Percentiles rank a stretch among this genome's conserved stretches.
Evolutionary conservation across 2,888 invertebrate genomes (phyloP).

Genomic region (Phyllotreta cruciferae): DNA sequence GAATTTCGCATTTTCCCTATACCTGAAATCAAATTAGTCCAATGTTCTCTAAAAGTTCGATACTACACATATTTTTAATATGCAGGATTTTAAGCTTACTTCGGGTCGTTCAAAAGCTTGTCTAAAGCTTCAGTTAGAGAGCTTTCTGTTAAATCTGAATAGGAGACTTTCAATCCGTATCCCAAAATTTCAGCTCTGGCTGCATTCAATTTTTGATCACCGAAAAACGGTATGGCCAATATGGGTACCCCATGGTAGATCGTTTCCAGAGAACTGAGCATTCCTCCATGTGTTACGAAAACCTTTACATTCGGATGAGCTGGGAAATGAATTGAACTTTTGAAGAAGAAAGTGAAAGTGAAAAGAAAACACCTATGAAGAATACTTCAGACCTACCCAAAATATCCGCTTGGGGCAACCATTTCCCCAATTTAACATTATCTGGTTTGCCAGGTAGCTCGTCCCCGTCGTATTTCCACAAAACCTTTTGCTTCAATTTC

Average conservation of each 20-base stretch:
- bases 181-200: slow-evolving; percentile 58
- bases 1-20: slow-evolving; percentile 38
- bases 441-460: slow-evolving; percentile 65
- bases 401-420: slow-evolving; percentile 81
- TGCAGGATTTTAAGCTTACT: slow-evolving; percentile 6
- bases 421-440: slow-evolving; percentile 69
- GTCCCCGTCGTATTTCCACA: slow-evolving; percentile 81
- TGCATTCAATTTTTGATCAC: slow-evolving; percentile 63
- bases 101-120: slow-evolving; percentile 58
- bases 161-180: slow-evolving; percentile 57
- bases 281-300: slow-evolving; percentile 68
- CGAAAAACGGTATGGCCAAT: slow-evolving; percentile 62
- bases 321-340: slow-evolving; percentile 5
- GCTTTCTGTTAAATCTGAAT: slow-evolving; percentile 54
- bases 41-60: no score
- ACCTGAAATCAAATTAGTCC: slow-evolving; percentile 33
- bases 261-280: slow-evolving; percentile 65
- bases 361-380: slow-evolving; percentile 11
- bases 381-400: slow-evolving; percentile 68
- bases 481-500: slow-evolving; percentile 70
- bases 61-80: no score
- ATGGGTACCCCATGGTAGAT: slow-evolving; percentile 61
- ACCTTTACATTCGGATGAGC: slow-evolving; percentile 64
- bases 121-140: slow-evolving; percentile 54
- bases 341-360: slow-evolving; percentile 38